A percentile compares a stretch with the other conserved stretches of the same genome.
Conservation (phyloP, 1,140 invertebrate genomes). For the Megalopta genalis region DNA sequence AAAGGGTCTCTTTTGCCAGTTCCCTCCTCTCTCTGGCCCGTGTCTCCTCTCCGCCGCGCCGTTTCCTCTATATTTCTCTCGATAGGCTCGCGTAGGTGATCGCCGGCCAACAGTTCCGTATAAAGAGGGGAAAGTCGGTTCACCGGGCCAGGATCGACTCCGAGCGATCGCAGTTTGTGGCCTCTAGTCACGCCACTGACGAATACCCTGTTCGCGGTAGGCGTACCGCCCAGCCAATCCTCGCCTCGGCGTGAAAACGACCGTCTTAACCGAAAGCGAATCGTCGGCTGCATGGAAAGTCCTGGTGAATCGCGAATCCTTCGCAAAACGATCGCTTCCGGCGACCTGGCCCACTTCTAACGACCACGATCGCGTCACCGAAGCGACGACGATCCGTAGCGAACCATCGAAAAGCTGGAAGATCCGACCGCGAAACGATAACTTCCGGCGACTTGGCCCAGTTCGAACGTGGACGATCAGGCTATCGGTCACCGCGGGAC, state of each 20-base stretch:
- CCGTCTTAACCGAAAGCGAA: too few species aligned
- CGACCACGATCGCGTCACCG: too few species aligned
- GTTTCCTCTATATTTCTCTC: conserved; percentile 6
- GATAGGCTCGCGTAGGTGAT: conserved; percentile 26
- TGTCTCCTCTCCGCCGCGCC: neutral
- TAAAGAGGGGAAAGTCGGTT: conserved; percentile 27
- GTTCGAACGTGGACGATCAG: too few species aligned
- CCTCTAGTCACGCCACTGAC: conserved; percentile 23
- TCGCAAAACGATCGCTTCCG: too few species aligned
- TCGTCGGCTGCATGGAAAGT: too few species aligned
- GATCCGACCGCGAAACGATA: too few species aligned
- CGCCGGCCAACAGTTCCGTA: neutral
- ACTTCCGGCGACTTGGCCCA: too few species aligned
- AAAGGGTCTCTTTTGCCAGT: conserved; percentile 47
- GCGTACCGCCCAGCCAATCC: neutral
- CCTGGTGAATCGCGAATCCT: too few species aligned
- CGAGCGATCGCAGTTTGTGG: conserved; percentile 14
- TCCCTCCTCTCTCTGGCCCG: neutral
- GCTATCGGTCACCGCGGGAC: too few species aligned
- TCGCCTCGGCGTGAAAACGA: neutral
- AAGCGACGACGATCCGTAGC: too few species aligned
- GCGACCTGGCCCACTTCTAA: too few species aligned
- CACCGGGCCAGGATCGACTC: neutral
- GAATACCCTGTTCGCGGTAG: neutral
- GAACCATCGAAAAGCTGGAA: too few species aligned